Evolutionary conservation across 2,113 vertebrate genomes (phyloP).

Genomic region (Chrysochloris asiatica): DNA sequence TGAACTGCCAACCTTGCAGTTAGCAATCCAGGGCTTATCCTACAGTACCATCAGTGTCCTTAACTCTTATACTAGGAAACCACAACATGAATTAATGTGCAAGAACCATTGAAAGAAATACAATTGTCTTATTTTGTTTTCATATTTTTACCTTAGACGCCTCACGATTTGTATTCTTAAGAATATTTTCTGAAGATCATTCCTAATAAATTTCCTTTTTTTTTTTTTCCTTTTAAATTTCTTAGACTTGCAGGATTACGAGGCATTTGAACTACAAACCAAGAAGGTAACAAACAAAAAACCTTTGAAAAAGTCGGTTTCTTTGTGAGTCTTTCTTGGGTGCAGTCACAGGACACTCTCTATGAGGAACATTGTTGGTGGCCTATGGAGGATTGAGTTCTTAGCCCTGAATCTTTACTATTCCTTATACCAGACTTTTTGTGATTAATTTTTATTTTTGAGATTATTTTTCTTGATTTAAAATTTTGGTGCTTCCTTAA

Average conservation of each 20-base stretch:
- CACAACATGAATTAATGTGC: not conserved
- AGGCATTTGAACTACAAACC: not conserved
- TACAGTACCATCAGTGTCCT: too few species aligned
- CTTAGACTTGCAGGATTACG: slow-evolving; percentile 8
- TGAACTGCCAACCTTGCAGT: too few species aligned
- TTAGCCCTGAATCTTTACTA: not conserved
- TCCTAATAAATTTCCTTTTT: not conserved
- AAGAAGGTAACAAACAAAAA: not conserved
- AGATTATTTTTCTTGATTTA: slow-evolving; percentile 5
- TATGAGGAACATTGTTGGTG: not conserved
- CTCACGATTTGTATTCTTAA: slow-evolving; percentile 12
- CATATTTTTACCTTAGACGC: not conserved
- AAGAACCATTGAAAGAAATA: not conserved
- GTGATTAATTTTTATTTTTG: slow-evolving; percentile 53
- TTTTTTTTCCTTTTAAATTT: not conserved
- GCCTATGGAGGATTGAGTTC: not conserved
- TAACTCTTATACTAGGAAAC: too few species aligned
- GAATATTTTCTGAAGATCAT: not conserved
- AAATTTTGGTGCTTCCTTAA: not conserved
- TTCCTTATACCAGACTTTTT: not conserved
- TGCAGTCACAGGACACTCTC: not conserved
- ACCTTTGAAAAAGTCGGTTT: not conserved
- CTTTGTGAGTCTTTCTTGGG: too few species aligned
- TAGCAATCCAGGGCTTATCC: too few species aligned
- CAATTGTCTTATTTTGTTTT: not conserved